Conservation (phyloP, 2,888 invertebrate species). For the Sturmia bella region DNA sequence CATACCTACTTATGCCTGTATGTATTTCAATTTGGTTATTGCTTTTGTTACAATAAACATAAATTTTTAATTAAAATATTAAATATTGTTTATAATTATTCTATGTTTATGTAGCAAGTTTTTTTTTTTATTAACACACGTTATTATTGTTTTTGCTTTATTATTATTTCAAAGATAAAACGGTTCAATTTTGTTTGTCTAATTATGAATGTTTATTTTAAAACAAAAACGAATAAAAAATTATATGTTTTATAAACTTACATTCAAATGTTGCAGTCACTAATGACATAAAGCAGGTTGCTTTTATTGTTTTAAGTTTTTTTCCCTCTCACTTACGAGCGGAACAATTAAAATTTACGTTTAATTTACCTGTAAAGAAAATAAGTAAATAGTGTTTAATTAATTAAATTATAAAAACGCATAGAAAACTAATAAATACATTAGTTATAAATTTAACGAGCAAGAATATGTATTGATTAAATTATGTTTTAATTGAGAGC, state of each 20-base stretch:
- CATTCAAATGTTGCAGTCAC: slow-evolving; percentile 37
- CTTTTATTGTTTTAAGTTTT: slow-evolving; percentile 50
- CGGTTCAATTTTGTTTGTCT: slow-evolving; percentile 55
- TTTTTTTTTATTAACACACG: background rate
- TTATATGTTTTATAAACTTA: slow-evolving; percentile 41
- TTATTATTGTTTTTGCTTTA: slow-evolving; percentile 31
- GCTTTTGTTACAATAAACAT: slow-evolving; percentile 45
- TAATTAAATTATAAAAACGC: slow-evolving; percentile 43
- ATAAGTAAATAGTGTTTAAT: slow-evolving; percentile 53
- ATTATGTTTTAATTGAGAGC: slow-evolving; percentile 5
- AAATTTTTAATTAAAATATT: slow-evolving; percentile 60
- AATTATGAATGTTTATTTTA: slow-evolving; percentile 63
- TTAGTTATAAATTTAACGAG: background rate
- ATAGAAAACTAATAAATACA: too few species aligned
- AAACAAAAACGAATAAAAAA: slow-evolving; percentile 26
- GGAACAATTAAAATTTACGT: slow-evolving; percentile 42
- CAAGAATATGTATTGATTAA: slow-evolving; percentile 6
- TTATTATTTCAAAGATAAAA: slow-evolving; percentile 22
- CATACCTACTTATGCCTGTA: too few species aligned
- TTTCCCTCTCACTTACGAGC: background rate
- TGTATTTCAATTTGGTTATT: slow-evolving; percentile 11
- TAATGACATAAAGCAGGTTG: slow-evolving; percentile 24
- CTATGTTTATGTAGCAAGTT: slow-evolving; percentile 14
- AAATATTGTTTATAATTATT: slow-evolving; percentile 48
- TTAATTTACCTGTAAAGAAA: slow-evolving; percentile 65